Conservation (phyloP, 2,113 vertebrate species). For the Eulacestoma nigropectus region DNA sequence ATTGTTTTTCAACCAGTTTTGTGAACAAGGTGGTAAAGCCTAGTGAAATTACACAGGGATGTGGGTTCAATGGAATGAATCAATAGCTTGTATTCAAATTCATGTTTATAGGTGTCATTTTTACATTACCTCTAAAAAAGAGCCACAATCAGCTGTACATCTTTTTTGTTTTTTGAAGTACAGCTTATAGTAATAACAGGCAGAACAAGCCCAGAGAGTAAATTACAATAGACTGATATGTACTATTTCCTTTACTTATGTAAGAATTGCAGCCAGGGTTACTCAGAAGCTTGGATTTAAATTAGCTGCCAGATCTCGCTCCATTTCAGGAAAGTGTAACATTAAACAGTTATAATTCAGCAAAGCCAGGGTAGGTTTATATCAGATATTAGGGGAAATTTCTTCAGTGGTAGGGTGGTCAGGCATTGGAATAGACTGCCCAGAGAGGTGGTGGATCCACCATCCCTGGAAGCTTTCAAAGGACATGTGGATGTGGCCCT, state of each 20-base stretch:
- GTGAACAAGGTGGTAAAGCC: not conserved
- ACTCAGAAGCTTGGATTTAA: not conserved
- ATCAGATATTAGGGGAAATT: not conserved
- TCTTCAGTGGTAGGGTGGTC: not conserved
- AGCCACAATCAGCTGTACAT: not conserved
- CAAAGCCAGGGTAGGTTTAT: not conserved
- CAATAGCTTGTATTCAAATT: not conserved
- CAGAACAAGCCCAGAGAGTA: not conserved
- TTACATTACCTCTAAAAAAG: not conserved
- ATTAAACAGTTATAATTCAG: not conserved
- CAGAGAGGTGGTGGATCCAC: not conserved
- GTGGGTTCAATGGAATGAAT: not conserved
- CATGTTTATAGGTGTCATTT: not conserved
- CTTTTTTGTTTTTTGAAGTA: not conserved
- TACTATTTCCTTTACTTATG: not conserved
- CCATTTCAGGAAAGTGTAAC: not conserved
- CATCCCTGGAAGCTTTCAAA: not conserved
- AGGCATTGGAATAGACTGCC: not conserved
- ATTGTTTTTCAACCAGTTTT: not conserved
- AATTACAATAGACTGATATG: not conserved
- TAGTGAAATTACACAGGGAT: not conserved
- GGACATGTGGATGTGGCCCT: not conserved
- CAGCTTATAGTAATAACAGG: not conserved
- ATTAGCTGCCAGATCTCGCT: not conserved
- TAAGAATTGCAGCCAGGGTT: not conserved